A percentile compares a stretch with the other conserved stretches of the same genome.
Evolutionary conservation across 2,888 invertebrate genomes (phyloP).

Genomic region (Endotricha flammealis): DNA sequence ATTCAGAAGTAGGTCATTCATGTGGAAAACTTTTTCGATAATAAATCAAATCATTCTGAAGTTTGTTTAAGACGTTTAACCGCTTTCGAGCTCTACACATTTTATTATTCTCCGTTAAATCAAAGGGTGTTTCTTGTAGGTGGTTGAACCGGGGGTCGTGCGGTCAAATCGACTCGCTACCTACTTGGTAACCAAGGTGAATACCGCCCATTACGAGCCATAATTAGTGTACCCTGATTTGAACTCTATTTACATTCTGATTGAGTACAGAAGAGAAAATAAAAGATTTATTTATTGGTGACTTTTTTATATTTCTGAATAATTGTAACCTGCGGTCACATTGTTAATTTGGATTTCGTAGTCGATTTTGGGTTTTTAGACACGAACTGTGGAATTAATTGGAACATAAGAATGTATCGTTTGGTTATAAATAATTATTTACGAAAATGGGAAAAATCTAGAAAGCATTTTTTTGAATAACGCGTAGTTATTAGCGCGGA

Average conservation of each 20-base stretch:
- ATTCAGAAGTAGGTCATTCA: too few species aligned
- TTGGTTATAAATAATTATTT: too few species aligned
- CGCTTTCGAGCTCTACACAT: too few species aligned
- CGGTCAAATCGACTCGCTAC: slow-evolving; percentile 34
- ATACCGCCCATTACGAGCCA: slow-evolving; percentile 22
- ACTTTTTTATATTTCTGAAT: not conserved
- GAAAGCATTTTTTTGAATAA: too few species aligned
- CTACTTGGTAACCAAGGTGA: slow-evolving; percentile 32
- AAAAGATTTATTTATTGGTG: too few species aligned
- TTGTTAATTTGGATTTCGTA: not conserved
- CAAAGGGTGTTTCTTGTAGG: slow-evolving; percentile 23
- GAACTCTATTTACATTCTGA: not conserved
- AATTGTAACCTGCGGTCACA: not conserved
- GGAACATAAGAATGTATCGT: too few species aligned
- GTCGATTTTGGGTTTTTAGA: not conserved
- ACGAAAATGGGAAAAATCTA: too few species aligned
- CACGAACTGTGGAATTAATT: too few species aligned
- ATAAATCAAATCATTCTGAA: too few species aligned
- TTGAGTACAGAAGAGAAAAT: not conserved
- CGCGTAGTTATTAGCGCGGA: too few species aligned
- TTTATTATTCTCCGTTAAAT: slow-evolving; percentile 10
- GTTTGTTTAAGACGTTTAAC: too few species aligned
- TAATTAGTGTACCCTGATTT: slow-evolving; percentile 1
- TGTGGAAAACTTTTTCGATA: too few species aligned
- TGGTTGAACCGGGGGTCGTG: slow-evolving; percentile 39